phyloP scores from a whole-genome alignment of 2,797 vertebrate genomes.

The Gymnodraco acuticeps region DNA sequence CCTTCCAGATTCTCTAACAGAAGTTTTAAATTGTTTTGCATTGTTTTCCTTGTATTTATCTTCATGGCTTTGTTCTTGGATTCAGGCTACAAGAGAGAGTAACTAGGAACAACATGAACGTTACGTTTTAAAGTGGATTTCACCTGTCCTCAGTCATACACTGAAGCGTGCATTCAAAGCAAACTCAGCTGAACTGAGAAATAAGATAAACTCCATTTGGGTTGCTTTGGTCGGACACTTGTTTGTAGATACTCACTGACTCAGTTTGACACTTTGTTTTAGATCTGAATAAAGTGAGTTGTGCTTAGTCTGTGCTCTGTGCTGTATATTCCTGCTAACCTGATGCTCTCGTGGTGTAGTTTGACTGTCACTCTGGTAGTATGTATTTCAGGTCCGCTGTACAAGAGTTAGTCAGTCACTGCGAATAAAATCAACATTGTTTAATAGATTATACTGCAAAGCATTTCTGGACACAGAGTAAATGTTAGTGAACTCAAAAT shows the following conservation, averaged over 20 bases:
- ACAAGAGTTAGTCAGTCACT: slow-evolving; percentile 48
- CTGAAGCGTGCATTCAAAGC: not conserved
- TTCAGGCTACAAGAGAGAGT: not conserved
- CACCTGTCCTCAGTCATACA: slow-evolving; percentile 4
- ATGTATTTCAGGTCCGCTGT: slow-evolving; percentile 56
- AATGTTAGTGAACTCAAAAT: slow-evolving; percentile 13
- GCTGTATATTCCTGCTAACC: slow-evolving; percentile 79
- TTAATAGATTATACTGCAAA: slow-evolving; percentile 22
- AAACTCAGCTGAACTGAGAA: slow-evolving; percentile 1
- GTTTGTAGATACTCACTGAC: slow-evolving; percentile 48
- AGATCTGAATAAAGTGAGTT: slow-evolving; percentile 46
- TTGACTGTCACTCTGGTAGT: slow-evolving; percentile 64
- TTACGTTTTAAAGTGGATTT: slow-evolving; percentile 35
- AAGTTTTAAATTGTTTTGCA: too few relatives aligned
- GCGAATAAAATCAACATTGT: slow-evolving; percentile 29
- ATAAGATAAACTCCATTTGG: not conserved
- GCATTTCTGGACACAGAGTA: slow-evolving; percentile 26
- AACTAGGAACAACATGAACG: not conserved
- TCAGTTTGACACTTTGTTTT: slow-evolving; percentile 51
- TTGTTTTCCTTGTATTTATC: too few relatives aligned
- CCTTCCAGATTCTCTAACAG: too few relatives aligned
- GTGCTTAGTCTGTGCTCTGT: slow-evolving; percentile 63
- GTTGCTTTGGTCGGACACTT: slow-evolving; percentile 8
- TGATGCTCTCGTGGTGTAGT: slow-evolving; percentile 62
- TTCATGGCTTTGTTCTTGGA: too few relatives aligned